Conservation (phyloP, 2,888 invertebrate genomes). For the Lacanobia wlatinum region DNA sequence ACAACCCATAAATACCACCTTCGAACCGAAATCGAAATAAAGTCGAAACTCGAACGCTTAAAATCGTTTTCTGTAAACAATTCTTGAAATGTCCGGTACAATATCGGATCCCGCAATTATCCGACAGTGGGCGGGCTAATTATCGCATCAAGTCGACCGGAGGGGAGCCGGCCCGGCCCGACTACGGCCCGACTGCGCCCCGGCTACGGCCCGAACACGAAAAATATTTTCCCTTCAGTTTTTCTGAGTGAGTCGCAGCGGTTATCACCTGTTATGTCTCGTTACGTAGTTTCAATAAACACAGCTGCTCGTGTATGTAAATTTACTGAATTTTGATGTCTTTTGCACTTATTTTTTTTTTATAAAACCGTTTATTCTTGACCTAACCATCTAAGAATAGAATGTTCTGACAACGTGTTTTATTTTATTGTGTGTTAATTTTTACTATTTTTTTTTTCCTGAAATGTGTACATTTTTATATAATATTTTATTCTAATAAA, state of each 20-base stretch:
- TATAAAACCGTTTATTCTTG: not conserved
- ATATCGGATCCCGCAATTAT: conserved; percentile 77
- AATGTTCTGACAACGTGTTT: not conserved
- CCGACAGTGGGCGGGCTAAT: conserved; percentile 76
- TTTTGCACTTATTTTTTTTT: conserved; percentile 29
- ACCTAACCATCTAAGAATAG: not conserved
- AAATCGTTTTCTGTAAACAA: conserved; percentile 63
- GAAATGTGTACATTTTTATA: no score
- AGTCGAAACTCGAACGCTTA: conserved; percentile 54
- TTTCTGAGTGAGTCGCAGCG: conserved; percentile 37
- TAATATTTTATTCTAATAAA: no score
- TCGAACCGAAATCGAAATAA: conserved; percentile 32
- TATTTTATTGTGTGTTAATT: not conserved
- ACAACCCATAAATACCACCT: conserved; percentile 19
- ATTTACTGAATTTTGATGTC: conserved; percentile 18
- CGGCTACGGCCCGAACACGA: conserved; percentile 36
- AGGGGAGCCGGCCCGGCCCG: conserved; percentile 43
- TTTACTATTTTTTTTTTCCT: not conserved
- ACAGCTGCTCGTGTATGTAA: conserved; percentile 37
- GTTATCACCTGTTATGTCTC: conserved; percentile 49
- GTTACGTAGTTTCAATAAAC: conserved; percentile 38
- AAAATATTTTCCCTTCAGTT: conserved; percentile 48
- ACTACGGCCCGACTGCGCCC: conserved; percentile 16
- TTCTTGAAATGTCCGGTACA: conserved; percentile 67
- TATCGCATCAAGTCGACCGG: conserved; percentile 75